A percentile compares a stretch with the other conserved stretches of the same genome.
These are phyloP conservation scores for Lytechinus pictus DNA, from an alignment of 35 echinoderm and acorn worm species.

Conservation along the genomic window DNA sequence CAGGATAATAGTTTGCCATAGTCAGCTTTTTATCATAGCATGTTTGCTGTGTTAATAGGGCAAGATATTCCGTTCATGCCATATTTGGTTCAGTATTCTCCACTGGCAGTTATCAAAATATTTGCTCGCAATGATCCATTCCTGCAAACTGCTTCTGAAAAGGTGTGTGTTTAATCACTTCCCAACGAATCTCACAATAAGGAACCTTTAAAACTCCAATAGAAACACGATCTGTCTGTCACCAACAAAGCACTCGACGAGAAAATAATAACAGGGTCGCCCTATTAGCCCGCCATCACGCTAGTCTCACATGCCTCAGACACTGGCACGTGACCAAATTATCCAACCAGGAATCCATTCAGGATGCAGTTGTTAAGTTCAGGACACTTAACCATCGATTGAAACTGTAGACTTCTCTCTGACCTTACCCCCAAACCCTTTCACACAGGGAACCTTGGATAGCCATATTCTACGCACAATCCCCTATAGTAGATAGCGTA, in stretches of 20 bases:
- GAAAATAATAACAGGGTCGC: neutral
- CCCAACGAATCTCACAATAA: neutral
- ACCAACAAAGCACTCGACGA: neutral
- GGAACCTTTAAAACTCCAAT: neutral
- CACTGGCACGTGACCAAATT: neutral
- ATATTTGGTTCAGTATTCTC: neutral
- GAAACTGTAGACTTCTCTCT: neutral
- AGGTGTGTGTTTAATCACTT: neutral
- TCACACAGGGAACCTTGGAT: neutral
- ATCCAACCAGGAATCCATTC: neutral
- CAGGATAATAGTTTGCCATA: too few relatives aligned
- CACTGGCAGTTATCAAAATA: neutral
- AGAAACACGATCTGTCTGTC: neutral
- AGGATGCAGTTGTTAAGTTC: neutral
- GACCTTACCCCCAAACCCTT: neutral
- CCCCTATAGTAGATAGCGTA: too few relatives aligned
- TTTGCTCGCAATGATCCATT: neutral
- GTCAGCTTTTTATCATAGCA: too few relatives aligned
- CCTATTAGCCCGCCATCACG: neutral
- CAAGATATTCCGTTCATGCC: too few relatives aligned
- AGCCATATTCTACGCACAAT: neutral
- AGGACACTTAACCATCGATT: slow-evolving; percentile 3
- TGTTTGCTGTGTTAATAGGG: too few relatives aligned
- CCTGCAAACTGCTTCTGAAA: neutral
- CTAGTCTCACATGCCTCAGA: neutral